Evolutionary conservation across 2,888 invertebrate species (phyloP), one percentile per base, ranked within the genome.

Genomic region (Mystacides longicornis): DNA sequence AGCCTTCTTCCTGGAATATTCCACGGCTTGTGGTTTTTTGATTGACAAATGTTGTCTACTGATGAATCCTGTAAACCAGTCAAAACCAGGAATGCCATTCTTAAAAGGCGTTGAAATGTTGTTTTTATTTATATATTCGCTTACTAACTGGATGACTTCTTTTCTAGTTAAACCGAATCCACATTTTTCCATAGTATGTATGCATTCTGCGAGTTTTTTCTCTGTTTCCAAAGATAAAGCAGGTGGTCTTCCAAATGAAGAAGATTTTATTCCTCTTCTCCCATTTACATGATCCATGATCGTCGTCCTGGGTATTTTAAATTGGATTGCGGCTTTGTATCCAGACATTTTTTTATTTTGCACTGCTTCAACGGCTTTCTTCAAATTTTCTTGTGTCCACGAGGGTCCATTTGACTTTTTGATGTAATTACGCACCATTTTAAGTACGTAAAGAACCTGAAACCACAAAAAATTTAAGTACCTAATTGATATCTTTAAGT

Each of bases 21-120:
- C 68, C 7, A 69, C 65, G 21, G 62, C 61, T 64, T 69, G 65
- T 7, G 67, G 67, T 55, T 60, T 64, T 64, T 69, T 70, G 16
- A 68, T 52, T 18, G 66, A 65, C n/a, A 69, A 45, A 49, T 62
- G 56, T 51, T 67, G 62, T 20, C 65, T 52, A 49, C 64, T 65
- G 52, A 63, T 64, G 59, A 66, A 67, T 2, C 45, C 51, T 1
- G 62, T n/a, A 52, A 66, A 66, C 65, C 65, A 66, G 47, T 66
- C 65, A 47, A 64, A 56, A 1, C 66, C 65, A 20, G 65, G 66
- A 2, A 59, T 57, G 2, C 63, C 63, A 59, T 65, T 60, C 58
- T 63, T 66, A 55, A 67, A 67, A 5, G 63, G 63, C 16, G 43
- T 5, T 43, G 43, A n/a, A 11, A 43, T 43, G 5, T 43, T 43